These are phyloP conservation scores for Lerista edwardsae DNA, from an alignment of 2,797 vertebrate genomes.

Conservation along the genomic window DNA sequence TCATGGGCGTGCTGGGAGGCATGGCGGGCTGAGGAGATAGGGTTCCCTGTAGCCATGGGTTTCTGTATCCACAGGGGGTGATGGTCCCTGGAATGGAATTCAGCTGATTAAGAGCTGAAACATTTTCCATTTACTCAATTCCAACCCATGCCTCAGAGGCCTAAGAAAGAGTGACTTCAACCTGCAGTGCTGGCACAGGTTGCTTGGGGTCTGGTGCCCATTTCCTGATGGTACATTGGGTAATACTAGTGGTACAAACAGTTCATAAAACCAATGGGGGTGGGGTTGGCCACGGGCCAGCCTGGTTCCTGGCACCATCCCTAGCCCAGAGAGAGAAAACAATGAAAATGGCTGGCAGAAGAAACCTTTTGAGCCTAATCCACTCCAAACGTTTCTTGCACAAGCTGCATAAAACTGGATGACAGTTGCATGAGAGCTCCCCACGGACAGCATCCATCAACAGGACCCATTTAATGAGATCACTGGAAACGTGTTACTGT, in stretches of 20 bases:
- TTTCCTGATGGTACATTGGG: too few species aligned
- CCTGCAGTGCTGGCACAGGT: too few species aligned
- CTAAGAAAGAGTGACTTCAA: background rate
- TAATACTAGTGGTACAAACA: too few species aligned
- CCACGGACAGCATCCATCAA: background rate
- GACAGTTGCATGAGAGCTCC: background rate
- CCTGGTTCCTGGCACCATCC: background rate
- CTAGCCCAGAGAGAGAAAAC: too few species aligned
- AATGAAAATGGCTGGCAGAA: background rate
- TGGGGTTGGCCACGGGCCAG: too few species aligned
- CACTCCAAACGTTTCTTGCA: background rate
- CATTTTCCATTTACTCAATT: background rate
- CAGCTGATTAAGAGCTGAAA: background rate
- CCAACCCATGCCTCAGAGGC: background rate
- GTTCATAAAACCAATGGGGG: too few species aligned
- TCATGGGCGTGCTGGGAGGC: too few species aligned
- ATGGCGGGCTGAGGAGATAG: too few species aligned
- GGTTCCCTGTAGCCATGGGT: too few species aligned
- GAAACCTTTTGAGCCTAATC: background rate
- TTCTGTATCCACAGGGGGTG: too few species aligned
- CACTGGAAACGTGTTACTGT: background rate
- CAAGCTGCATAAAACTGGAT: background rate
- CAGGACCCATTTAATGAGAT: background rate
- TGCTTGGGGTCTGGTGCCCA: too few species aligned
- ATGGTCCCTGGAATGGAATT: too few species aligned